phyloP scores from a whole-genome alignment of 2,797 vertebrate species.

The Enteromius paludinosus region DNA sequence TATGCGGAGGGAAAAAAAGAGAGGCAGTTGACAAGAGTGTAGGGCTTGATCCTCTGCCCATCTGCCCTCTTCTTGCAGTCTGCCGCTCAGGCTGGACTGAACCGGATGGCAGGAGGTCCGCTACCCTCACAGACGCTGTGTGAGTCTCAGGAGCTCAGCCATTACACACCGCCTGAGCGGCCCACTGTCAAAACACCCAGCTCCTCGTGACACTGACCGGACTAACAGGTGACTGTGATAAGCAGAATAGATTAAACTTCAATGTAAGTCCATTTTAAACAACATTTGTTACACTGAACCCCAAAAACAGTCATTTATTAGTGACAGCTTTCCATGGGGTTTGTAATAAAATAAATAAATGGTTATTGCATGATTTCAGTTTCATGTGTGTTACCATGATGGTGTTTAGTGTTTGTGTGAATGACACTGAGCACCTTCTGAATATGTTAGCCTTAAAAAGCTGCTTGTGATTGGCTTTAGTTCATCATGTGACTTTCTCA shows the following conservation, averaged over 20 bases:
- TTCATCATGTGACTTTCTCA: neutral
- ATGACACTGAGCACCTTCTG: neutral
- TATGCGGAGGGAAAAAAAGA: conserved; percentile 32
- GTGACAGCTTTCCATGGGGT: neutral
- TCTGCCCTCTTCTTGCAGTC: conserved; percentile 71
- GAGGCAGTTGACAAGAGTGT: conserved; percentile 51
- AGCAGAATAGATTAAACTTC: neutral
- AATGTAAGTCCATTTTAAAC: neutral
- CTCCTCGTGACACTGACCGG: conserved; percentile 18
- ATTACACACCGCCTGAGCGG: conserved; percentile 35
- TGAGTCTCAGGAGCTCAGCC: conserved; percentile 43
- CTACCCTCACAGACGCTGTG: conserved; percentile 65
- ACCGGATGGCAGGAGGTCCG: conserved; percentile 57
- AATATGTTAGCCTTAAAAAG: neutral
- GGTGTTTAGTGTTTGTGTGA: neutral
- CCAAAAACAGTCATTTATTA: neutral
- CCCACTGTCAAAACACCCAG: conserved; percentile 33
- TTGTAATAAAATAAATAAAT: too few relatives aligned
- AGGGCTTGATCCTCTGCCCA: conserved; percentile 74
- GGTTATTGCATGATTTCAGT: neutral
- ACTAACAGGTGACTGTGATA: conserved; percentile 12
- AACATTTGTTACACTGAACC: neutral
- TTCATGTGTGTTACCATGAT: neutral
- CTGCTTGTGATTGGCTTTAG: neutral
- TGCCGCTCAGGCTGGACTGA: conserved; percentile 60